phyloP scores from a whole-genome alignment of 1,140 invertebrate species.

The Diachasma alloeum region DNA sequence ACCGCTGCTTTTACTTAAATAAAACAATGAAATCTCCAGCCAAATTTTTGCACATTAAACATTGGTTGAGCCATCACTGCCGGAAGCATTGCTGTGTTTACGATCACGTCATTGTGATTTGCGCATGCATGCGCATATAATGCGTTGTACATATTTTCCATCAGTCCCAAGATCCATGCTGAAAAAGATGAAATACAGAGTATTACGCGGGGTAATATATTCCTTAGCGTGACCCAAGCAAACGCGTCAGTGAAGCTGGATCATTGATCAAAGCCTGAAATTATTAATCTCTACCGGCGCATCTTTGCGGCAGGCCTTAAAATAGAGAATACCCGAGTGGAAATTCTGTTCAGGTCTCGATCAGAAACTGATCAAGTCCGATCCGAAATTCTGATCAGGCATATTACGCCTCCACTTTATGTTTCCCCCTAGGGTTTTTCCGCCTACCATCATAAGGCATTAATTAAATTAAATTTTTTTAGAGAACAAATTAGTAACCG shows the following conservation, averaged over 20 bases:
- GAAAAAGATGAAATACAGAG: background rate
- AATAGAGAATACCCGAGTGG: background rate
- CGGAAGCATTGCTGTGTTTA: background rate
- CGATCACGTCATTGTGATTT: background rate
- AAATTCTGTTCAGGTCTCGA: too few species aligned
- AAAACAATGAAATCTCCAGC: background rate
- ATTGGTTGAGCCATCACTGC: background rate
- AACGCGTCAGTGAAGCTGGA: background rate
- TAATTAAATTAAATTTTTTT: too few species aligned
- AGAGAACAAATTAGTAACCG: too few species aligned
- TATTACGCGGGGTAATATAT: background rate
- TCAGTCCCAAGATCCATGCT: background rate
- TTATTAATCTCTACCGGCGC: background rate
- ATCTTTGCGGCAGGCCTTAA: background rate
- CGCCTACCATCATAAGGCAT: too few species aligned
- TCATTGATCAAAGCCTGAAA: conserved; percentile 5
- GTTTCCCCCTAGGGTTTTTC: too few species aligned
- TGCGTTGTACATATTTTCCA: background rate
- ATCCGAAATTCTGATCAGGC: too few species aligned
- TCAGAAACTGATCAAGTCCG: too few species aligned
- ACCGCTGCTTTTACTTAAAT: background rate
- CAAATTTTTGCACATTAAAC: background rate
- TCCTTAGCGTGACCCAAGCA: background rate
- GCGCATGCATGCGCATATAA: background rate
- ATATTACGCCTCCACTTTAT: too few species aligned